These are phyloP conservation scores for Spialia ferax DNA, from an alignment of 2,888 invertebrate genomes.

Conservation along the genomic window DNA sequence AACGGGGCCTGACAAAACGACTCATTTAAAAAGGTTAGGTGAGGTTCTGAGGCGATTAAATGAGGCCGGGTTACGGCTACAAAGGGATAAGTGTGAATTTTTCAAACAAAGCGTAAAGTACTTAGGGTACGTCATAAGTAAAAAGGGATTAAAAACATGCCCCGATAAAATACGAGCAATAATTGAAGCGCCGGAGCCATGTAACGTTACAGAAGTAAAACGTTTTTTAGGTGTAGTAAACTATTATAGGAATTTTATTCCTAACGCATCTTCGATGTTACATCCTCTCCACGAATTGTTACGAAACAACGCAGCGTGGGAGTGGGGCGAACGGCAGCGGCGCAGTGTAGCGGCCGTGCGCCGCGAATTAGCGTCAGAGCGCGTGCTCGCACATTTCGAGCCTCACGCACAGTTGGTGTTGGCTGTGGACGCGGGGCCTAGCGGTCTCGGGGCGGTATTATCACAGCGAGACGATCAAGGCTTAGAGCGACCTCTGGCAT, in stretches of 20 bases:
- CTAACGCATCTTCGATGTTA: conserved; percentile 45
- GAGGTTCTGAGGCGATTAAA: conserved; percentile 8
- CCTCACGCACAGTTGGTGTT: conserved; percentile 41
- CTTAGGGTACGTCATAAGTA: conserved; percentile 12
- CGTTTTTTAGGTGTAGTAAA: conserved; percentile 49
- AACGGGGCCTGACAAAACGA: conserved; percentile 40
- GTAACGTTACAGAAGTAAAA: conserved; percentile 44
- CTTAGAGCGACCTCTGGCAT: conserved; percentile 13
- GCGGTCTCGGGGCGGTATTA: conserved; percentile 46
- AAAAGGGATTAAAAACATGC: neutral
- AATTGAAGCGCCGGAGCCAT: conserved; percentile 30
- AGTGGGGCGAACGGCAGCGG: conserved; percentile 16
- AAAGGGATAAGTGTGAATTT: conserved; percentile 18
- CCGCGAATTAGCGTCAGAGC: conserved; percentile 28
- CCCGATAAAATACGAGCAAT: conserved; percentile 18
- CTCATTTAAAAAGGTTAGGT: neutral
- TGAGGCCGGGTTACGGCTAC: conserved; percentile 13
- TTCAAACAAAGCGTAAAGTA: conserved; percentile 18
- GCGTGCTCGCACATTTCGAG: conserved; percentile 41
- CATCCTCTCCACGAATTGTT: conserved; percentile 44
- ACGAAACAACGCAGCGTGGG: neutral
- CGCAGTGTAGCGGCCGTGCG: neutral
- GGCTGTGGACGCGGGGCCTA: conserved; percentile 46
- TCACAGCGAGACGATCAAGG: conserved; percentile 20
- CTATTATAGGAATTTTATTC: conserved; percentile 51